Conservation (phyloP, 2,797 vertebrate genomes). For the Numenius phaeopus region DNA sequence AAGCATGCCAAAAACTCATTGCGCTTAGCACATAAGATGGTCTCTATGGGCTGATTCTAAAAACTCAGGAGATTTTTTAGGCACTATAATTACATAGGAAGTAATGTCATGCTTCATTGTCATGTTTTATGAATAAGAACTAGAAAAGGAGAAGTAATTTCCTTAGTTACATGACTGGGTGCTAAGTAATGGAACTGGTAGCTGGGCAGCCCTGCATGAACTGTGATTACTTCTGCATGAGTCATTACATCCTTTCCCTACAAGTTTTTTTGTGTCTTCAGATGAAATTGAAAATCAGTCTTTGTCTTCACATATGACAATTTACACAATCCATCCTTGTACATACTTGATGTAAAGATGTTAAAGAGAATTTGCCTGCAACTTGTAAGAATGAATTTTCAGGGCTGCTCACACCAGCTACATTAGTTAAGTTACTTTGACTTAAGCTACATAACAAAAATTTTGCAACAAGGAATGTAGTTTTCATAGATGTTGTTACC, state of each 20-base stretch:
- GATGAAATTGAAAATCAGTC: not conserved
- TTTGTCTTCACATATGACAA: not conserved
- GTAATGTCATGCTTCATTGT: constrained; percentile 19
- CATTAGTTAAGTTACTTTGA: not conserved
- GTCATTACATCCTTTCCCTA: constrained; percentile 58
- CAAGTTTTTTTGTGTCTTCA: not conserved
- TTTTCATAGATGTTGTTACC: not conserved
- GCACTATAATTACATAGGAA: not conserved
- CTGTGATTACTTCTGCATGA: constrained; percentile 41
- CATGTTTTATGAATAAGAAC: constrained; percentile 22
- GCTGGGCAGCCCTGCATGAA: constrained; percentile 49
- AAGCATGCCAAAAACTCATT: not conserved
- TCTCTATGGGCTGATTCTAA: not conserved
- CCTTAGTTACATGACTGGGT: constrained; percentile 37
- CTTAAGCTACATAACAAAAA: not conserved
- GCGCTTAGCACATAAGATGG: not conserved
- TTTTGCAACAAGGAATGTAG: not conserved
- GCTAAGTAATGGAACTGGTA: constrained; percentile 39
- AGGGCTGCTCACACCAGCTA: not conserved
- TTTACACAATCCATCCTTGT: not conserved
- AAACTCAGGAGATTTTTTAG: constrained; percentile 40
- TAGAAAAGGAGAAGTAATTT: constrained; percentile 22
- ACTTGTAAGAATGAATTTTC: not conserved
- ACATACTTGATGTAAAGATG: not conserved
- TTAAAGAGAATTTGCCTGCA: not conserved